Conservation (phyloP, 2,888 invertebrate species). For the Ennomos fuscantarius region DNA sequence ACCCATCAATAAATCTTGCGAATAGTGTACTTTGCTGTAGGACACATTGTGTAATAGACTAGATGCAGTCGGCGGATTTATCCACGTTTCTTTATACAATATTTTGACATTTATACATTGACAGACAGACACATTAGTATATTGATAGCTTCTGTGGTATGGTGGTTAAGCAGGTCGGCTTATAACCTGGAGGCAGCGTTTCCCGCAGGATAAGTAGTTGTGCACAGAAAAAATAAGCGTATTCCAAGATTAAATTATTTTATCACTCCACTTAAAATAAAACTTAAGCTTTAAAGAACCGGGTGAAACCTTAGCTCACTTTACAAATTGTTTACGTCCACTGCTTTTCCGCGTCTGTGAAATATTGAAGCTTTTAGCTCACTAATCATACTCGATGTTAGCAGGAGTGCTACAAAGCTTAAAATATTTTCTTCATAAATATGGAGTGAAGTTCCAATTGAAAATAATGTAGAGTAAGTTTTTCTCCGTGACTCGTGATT, state of each 20-base stretch:
- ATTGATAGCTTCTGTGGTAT: too few relatives aligned
- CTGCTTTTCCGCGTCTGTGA: constrained; percentile 15
- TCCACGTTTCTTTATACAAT: background rate
- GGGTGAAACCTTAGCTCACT: constrained; percentile 6
- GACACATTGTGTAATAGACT: background rate
- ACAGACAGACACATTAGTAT: too few relatives aligned
- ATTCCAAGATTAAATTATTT: too few relatives aligned
- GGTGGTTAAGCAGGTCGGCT: too few relatives aligned
- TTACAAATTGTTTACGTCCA: constrained; percentile 19
- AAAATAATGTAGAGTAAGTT: constrained; percentile 18
- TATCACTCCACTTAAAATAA: too few relatives aligned
- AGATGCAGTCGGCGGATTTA: background rate
- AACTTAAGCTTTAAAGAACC: constrained; percentile 1
- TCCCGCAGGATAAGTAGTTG: too few relatives aligned
- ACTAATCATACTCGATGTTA: constrained; percentile 30
- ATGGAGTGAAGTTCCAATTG: constrained; percentile 31
- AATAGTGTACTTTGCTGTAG: constrained; percentile 5
- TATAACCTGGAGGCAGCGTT: too few relatives aligned
- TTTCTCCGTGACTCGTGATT: background rate
- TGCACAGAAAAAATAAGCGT: too few relatives aligned
- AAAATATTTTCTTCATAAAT: constrained; percentile 42
- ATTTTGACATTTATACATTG: too few relatives aligned
- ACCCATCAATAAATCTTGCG: constrained; percentile 14
- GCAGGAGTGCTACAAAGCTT: constrained; percentile 30
- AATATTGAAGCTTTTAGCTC: constrained; percentile 28